Percentiles rank a stretch among this genome's conserved stretches.
phyloP scores from a whole-genome alignment of 2,888 invertebrate genomes.

The Drosophila ezoana region DNA sequence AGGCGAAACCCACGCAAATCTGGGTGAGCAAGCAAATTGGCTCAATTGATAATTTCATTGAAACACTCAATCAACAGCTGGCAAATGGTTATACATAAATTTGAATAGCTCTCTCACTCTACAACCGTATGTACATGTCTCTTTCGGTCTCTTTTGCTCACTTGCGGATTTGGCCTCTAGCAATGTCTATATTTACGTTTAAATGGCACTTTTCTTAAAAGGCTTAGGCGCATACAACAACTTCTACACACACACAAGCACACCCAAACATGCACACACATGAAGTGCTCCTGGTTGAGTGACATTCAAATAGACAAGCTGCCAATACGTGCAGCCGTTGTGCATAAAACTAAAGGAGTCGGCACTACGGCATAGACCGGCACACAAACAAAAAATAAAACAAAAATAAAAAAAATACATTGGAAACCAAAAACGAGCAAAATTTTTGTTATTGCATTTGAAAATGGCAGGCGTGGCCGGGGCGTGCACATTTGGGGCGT shows the following conservation, averaged over 20 bases:
- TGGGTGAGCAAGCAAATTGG: slow-evolving; percentile 56
- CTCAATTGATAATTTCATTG: slow-evolving; percentile 76
- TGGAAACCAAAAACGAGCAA: slow-evolving; percentile 69
- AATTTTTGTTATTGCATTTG: slow-evolving; percentile 77
- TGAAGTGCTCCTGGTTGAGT: slow-evolving; percentile 53
- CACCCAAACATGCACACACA: slow-evolving; percentile 18
- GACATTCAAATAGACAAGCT: slow-evolving; percentile 78
- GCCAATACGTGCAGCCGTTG: slow-evolving; percentile 74
- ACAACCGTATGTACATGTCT: neutral
- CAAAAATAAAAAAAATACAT: slow-evolving; percentile 32
- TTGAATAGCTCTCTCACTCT: slow-evolving; percentile 42
- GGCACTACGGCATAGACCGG: slow-evolving; percentile 49
- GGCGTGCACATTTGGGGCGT: slow-evolving; percentile 64
- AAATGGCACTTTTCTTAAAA: slow-evolving; percentile 79
- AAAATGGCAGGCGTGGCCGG: slow-evolving; percentile 71
- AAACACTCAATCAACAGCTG: slow-evolving; percentile 75
- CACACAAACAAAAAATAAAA: neutral
- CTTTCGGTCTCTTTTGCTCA: neutral
- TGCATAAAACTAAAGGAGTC: slow-evolving; percentile 79
- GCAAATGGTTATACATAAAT: slow-evolving; percentile 73
- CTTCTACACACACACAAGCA: slow-evolving; percentile 21
- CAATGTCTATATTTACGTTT: slow-evolving; percentile 79
- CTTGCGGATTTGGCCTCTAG: slow-evolving; percentile 32
- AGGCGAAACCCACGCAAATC: slow-evolving; percentile 35
- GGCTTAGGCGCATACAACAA: slow-evolving; percentile 59